Percentiles rank a stretch among this genome's conserved stretches.
These are phyloP conservation scores for Aporophyla nigra DNA, from an alignment of 2,888 invertebrate species.

Conservation along the genomic window DNA sequence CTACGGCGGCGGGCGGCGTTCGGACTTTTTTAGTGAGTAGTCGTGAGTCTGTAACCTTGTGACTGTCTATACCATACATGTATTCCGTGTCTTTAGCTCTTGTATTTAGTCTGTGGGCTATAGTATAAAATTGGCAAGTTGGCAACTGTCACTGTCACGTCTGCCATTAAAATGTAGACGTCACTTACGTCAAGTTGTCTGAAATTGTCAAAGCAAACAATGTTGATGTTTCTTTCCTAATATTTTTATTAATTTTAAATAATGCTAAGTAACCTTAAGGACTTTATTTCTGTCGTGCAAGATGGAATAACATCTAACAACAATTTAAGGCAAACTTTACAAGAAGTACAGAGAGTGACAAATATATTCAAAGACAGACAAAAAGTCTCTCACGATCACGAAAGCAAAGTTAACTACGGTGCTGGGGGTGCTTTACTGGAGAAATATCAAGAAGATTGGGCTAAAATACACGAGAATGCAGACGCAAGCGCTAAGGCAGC, in stretches of 20 bases:
- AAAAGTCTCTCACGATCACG: conserved; percentile 77
- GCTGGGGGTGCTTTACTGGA: conserved; percentile 93
- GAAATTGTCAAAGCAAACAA: conserved; percentile 52
- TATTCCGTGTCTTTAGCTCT: too few species aligned
- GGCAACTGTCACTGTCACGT: conserved; percentile 21
- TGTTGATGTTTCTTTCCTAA: conserved; percentile 35
- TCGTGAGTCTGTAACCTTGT: too few species aligned
- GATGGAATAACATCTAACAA: conserved; percentile 85
- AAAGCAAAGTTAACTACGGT: conserved; percentile 87
- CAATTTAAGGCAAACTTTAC: conserved; percentile 84
- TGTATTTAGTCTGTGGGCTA: too few species aligned
- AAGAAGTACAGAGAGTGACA: conserved; percentile 87
- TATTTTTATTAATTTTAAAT: conserved; percentile 49
- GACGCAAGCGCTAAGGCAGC: conserved; percentile 93
- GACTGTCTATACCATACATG: too few species aligned
- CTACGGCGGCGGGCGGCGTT: too few species aligned
- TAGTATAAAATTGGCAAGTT: too few species aligned
- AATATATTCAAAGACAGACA: conserved; percentile 87
- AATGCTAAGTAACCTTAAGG: conserved; percentile 89
- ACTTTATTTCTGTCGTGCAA: conserved; percentile 88
- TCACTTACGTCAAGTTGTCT: conserved; percentile 32
- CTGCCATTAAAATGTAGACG: conserved; percentile 35
- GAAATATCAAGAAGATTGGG: conserved; percentile 94
- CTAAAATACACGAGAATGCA: conserved; percentile 92
- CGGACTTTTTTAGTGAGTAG: too few species aligned